These are phyloP conservation scores for Nicator chloris DNA, from an alignment of 2,113 vertebrate species.

Conservation along the genomic window DNA sequence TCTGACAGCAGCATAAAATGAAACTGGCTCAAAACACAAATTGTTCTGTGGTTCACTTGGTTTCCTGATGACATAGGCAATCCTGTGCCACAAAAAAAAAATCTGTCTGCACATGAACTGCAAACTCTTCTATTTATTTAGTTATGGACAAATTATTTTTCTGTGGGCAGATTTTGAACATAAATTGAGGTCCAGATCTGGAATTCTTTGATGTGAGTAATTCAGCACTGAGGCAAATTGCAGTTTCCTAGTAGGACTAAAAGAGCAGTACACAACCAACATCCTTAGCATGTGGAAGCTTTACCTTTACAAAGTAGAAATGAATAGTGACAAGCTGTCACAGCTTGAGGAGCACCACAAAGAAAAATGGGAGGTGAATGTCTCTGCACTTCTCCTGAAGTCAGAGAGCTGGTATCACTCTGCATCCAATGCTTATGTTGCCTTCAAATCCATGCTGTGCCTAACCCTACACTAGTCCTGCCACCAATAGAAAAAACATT, in stretches of 20 bases:
- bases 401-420: background rate
- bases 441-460: background rate
- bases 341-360: background rate
- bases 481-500: background rate
- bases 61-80: background rate
- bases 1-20: background rate
- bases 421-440: background rate
- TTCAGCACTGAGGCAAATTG: background rate
- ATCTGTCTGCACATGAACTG: background rate
- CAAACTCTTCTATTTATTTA: background rate
- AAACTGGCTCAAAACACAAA: background rate
- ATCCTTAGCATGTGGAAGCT: background rate
- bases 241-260: background rate
- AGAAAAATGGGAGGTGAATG: background rate
- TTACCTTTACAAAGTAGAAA: background rate
- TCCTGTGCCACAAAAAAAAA: background rate
- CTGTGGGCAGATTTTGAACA: background rate
- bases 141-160: background rate
- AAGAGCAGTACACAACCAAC: background rate
- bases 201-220: background rate
- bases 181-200: background rate
- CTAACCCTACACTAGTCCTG: background rate
- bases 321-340: background rate
- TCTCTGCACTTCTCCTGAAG: background rate
- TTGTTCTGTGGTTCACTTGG: background rate